Conservation (phyloP, 1,140 invertebrate species). For the Chironomus striatipennis region DNA sequence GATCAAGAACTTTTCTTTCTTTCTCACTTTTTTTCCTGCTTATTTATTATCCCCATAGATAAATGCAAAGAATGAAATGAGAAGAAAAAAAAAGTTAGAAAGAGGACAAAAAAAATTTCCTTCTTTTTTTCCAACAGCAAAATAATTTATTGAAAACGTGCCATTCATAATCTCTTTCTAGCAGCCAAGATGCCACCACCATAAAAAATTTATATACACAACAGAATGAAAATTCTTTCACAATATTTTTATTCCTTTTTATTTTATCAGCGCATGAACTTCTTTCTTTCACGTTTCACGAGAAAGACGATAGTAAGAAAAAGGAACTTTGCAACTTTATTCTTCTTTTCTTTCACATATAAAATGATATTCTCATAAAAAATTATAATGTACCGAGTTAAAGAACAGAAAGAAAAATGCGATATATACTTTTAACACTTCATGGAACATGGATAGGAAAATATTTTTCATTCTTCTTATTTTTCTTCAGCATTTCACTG, state of each 20-base stretch:
- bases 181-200: conserved; percentile 4
- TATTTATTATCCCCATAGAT: conserved; percentile 18
- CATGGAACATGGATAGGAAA: not conserved
- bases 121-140: not conserved
- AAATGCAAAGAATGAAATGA: not conserved
- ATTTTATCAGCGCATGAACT: conserved; percentile 2
- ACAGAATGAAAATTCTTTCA: not conserved
- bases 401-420: not conserved
- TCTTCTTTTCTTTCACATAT: conserved; percentile 8
- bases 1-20: conserved; percentile 17
- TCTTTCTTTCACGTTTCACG: not conserved
- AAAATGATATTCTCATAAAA: not conserved
- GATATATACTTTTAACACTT: conserved; percentile 8
- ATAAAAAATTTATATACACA: not conserved
- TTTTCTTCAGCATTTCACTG: not conserved
- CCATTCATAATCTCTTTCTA: conserved; percentile 19
- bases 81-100: not conserved
- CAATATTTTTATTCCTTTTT: not conserved
- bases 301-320: not conserved
- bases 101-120: not conserved
- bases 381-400: conserved; percentile 1
- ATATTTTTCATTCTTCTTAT: not conserved
- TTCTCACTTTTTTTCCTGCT: not conserved
- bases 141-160: conserved; percentile 23
- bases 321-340: not conserved